Percentiles rank a stretch among this genome's conserved stretches.
Conservation (phyloP, 2,888 invertebrate species). For the Leucania comma region DNA sequence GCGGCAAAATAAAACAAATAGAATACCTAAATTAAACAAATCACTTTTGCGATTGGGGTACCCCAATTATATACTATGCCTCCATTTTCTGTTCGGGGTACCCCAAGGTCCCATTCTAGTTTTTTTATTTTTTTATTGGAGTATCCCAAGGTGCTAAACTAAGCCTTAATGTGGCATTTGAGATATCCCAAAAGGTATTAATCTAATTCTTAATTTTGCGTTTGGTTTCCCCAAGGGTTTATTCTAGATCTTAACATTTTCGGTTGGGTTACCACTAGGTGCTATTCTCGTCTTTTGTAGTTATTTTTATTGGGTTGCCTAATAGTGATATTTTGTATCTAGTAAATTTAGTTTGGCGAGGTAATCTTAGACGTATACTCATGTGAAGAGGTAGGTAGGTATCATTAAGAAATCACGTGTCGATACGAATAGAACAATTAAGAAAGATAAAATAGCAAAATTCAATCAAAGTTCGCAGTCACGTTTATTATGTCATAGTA, state of each 20-base stretch:
- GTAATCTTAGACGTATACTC: not conserved
- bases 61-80: not conserved
- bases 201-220: no score
- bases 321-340: not conserved
- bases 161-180: not conserved
- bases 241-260: not conserved
- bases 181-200: no score
- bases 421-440: not conserved
- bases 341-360: not conserved
- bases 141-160: not conserved
- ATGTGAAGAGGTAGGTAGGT: not conserved
- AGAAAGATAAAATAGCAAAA: not conserved
- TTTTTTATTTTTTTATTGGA: not conserved
- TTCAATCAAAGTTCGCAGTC: not conserved
- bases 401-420: constrained; percentile 3
- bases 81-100: not conserved
- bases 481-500: constrained; percentile 24
- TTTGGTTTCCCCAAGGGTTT: not conserved
- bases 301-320: not conserved
- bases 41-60: not conserved
- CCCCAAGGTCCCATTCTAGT: not conserved
- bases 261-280: not conserved
- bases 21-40: not conserved
- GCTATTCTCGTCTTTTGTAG: not conserved
- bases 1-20: not conserved